phyloP scores from a whole-genome alignment of 2,797 vertebrate species.

The Sebastes flavidus region DNA sequence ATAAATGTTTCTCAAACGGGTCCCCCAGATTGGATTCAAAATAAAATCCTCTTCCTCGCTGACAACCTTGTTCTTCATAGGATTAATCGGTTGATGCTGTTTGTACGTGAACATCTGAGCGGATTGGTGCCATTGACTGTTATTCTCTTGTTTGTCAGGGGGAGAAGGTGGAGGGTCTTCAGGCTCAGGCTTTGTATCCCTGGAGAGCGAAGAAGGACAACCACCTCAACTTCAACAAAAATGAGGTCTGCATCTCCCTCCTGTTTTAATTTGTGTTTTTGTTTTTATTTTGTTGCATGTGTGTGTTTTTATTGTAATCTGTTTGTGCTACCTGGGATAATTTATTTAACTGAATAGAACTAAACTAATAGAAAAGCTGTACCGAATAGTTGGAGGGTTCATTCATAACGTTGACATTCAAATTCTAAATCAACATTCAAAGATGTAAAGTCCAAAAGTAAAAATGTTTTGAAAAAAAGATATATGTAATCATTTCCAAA shows the following conservation, averaged over 20 bases:
- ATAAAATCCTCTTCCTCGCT: background rate
- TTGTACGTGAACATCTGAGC: background rate
- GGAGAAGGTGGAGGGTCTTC: constrained; percentile 97
- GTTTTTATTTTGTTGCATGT: no score
- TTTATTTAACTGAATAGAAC: no score
- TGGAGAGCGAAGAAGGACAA: constrained; percentile 99
- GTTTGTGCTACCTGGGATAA: no score
- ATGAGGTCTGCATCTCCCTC: constrained; percentile 71
- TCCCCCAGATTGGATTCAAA: background rate
- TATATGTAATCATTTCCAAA: no score
- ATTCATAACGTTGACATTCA: background rate
- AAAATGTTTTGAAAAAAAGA: no score
- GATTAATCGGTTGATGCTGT: background rate
- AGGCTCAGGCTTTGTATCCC: constrained; percentile 97
- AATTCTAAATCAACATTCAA: no score
- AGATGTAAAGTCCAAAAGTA: no score
- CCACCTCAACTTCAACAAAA: constrained; percentile 99
- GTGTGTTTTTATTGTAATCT: no score
- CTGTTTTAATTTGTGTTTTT: background rate
- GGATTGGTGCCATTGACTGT: background rate
- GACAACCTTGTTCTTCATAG: background rate
- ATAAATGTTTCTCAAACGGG: background rate
- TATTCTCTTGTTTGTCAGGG: constrained; percentile 79
- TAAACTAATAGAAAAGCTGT: no score
- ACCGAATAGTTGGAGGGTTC: background rate